Base-by-base conservation (phyloP, 1,140 invertebrate species). In the Bombus ignitus region DNA sequence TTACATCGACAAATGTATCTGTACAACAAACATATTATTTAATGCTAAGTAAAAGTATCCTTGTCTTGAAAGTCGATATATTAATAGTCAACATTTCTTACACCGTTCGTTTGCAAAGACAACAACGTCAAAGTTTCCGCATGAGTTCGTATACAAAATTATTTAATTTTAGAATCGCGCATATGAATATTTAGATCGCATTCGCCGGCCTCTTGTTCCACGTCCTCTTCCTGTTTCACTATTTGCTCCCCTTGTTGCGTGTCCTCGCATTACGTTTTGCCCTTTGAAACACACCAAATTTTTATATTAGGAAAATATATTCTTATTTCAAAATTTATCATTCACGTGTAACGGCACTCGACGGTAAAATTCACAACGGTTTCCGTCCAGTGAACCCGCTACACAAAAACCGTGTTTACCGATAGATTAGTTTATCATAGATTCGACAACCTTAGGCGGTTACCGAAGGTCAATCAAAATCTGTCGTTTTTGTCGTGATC, bases 201-300 rank as follows among this genome's bases (percentile, higher is more conserved):
- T 90, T 88, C 92, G 75, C 32, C 92, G 89, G 8, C 92, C 90
- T 74, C 93, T 89, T 3, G 91, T 77, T 37, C 92, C 91, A 81
- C 93, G 89, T 12, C 91, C 92, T 87, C 93, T 83, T 79, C 87
- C 88, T 15, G 87, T 89, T 82, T 93, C 93, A 77, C 53, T 91
- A 28, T 75, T 89, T 6, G 88, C 10, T 15, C 83, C 78, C 72
- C 93, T 92, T 65, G 92, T 81, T 25, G 90, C 83, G 9, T 92
- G 91, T 71, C 82, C 82, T 9, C 88, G 91, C 44, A 87, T 78
- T 42, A 88, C 37, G n/a, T 75, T 72, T 91, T 91, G 89, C 25
- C 92, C 93, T 94, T 57, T 35, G 35, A 80, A 75, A 65, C 65
- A 53, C 47, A 8, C 5, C 47, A 71, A 80, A 42, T 71, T 6